A percentile compares a stretch with the other conserved stretches of the same genome.
Evolutionary conservation across 2,888 invertebrate species (phyloP).

Genomic region (Erebia aethiops): DNA sequence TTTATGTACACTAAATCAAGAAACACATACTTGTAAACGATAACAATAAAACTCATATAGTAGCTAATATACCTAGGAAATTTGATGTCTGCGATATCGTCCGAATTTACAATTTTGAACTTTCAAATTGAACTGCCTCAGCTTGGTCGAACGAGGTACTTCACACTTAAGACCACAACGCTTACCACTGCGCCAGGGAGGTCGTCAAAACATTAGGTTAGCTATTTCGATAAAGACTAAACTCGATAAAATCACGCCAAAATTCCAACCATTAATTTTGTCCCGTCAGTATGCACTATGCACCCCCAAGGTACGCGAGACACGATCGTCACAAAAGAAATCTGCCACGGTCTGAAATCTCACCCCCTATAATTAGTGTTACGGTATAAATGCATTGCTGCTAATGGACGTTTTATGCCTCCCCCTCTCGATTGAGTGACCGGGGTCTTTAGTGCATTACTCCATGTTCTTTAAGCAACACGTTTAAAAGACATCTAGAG

Average conservation of each 20-base stretch:
- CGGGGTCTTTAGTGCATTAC: constrained; percentile 49
- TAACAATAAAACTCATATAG: too few species aligned
- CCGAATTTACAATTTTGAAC: too few species aligned
- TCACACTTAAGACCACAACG: too few species aligned
- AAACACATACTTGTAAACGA: too few species aligned
- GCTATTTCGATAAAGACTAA: neutral
- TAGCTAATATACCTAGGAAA: too few species aligned
- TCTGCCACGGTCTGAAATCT: constrained; percentile 38
- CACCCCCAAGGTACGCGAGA: constrained; percentile 24
- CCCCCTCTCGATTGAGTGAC: constrained; percentile 48
- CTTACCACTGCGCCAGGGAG: too few species aligned
- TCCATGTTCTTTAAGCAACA: constrained; percentile 22
- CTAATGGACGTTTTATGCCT: constrained; percentile 58
- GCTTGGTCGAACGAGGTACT: too few species aligned
- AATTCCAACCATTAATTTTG: constrained; percentile 1
- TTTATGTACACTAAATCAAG: too few species aligned
- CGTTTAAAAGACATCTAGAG: neutral
- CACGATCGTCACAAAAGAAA: constrained; percentile 37
- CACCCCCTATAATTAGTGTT: constrained; percentile 54
- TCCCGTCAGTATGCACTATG: constrained; percentile 7
- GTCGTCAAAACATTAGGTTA: too few species aligned
- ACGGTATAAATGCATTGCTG: constrained; percentile 55
- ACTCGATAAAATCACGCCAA: constrained; percentile 4
- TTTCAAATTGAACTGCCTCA: too few species aligned
- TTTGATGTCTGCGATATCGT: too few species aligned